A percentile compares a stretch with the other conserved stretches of the same genome.
Evolutionary conservation across 2,113 vertebrate species (phyloP).

Genomic region (Petrocephalus microphthalmus): DNA sequence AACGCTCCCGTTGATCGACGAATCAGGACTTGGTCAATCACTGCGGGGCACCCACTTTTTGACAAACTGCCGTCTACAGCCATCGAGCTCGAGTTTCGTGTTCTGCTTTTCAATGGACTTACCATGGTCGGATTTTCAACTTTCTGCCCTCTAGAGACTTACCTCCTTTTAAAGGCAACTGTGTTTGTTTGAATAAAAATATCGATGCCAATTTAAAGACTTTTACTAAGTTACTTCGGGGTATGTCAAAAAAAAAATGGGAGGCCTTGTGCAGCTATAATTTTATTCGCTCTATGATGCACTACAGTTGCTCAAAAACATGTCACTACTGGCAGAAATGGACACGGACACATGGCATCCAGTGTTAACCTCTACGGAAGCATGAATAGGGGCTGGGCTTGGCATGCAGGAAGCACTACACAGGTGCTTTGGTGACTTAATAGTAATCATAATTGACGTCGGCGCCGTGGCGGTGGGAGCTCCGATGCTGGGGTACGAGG

Average conservation of each 20-base stretch:
- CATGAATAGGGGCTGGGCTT: neutral
- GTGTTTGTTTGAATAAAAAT: constrained; percentile 12
- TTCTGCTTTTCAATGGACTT: neutral
- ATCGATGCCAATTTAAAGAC: neutral
- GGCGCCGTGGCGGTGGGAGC: constrained; percentile 73
- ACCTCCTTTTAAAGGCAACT: neutral
- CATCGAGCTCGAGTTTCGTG: neutral
- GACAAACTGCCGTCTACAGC: neutral
- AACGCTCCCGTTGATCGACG: neutral
- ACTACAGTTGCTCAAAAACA: neutral
- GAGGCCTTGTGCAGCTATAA: neutral
- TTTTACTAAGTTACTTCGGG: neutral
- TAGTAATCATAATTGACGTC: constrained; percentile 89
- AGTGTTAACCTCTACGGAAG: neutral
- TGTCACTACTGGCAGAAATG: neutral
- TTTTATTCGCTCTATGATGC: neutral
- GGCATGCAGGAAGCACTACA: neutral
- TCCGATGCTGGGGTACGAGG: constrained; percentile 60
- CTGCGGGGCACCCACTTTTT: neutral
- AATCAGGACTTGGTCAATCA: neutral
- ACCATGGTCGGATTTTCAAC: neutral
- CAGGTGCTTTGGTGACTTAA: constrained; percentile 39
- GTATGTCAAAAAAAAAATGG: neutral
- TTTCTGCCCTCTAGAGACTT: neutral
- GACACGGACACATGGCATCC: neutral